Conservation (phyloP, 2,113 vertebrate species). For the Protomyctophum bolini region DNA sequence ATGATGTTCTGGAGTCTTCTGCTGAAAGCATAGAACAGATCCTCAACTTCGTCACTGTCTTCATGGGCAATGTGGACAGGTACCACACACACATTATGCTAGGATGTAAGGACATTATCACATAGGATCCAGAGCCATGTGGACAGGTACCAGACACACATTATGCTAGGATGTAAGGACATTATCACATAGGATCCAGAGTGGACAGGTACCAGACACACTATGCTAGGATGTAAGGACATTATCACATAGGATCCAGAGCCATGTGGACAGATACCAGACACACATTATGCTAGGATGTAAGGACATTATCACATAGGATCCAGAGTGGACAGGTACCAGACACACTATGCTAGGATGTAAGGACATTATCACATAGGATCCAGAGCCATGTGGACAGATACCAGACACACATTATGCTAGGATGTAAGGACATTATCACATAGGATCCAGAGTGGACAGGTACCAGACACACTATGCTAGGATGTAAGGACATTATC, state of each 20-base stretch:
- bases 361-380: no score
- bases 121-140: constrained; percentile 39
- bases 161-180: background rate
- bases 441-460: no score
- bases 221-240: background rate
- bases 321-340: no score
- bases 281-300: no score
- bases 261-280: no score
- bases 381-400: constrained; percentile 92
- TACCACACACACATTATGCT: constrained; percentile 44
- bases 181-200: no score
- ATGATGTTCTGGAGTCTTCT: constrained; percentile 91
- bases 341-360: no score
- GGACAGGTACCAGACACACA: constrained; percentile 82
- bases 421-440: no score
- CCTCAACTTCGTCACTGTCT: constrained; percentile 92
- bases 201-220: constrained; percentile 84
- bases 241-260: no score
- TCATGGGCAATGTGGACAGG: constrained; percentile 96
- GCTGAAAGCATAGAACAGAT: constrained; percentile 90
- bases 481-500: no score
- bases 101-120: no score
- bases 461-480: constrained; percentile 75
- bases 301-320: no score
- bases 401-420: constrained; percentile 61